A percentile compares a stretch with the other conserved stretches of the same genome.
These are phyloP conservation scores for Hedya salicella DNA, from an alignment of 2,888 invertebrate genomes.

Conservation along the genomic window DNA sequence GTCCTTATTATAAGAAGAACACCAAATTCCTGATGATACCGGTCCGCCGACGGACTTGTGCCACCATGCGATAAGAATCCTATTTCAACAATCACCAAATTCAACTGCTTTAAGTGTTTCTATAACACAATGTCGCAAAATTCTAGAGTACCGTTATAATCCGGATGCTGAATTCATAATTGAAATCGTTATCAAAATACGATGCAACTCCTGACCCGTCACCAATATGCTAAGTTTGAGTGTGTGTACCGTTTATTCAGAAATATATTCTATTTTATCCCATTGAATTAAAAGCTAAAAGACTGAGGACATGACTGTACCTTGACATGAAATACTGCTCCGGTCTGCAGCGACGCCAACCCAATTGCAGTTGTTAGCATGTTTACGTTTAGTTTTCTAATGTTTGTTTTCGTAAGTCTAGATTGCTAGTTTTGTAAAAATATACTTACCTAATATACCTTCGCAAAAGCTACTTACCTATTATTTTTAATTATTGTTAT, in stretches of 20 bases:
- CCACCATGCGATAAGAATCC: slow-evolving; percentile 58
- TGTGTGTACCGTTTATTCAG: too few species aligned
- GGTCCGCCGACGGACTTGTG: slow-evolving; percentile 59
- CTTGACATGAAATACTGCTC: too few species aligned
- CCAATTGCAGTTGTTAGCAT: slow-evolving; percentile 4
- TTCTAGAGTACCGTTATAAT: too few species aligned
- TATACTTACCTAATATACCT: background rate
- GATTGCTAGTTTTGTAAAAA: slow-evolving; percentile 28
- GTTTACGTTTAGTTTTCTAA: slow-evolving; percentile 42
- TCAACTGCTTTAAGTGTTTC: background rate
- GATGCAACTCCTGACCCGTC: too few species aligned
- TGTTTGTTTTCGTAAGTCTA: slow-evolving; percentile 12
- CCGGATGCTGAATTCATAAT: too few species aligned
- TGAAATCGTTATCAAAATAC: too few species aligned
- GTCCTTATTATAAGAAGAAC: slow-evolving; percentile 79
- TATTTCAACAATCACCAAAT: slow-evolving; percentile 18
- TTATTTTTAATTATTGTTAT: background rate
- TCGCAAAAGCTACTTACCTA: background rate
- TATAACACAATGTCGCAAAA: too few species aligned
- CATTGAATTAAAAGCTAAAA: too few species aligned
- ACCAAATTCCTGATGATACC: slow-evolving; percentile 73
- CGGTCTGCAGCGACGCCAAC: too few species aligned
- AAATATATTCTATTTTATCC: too few species aligned
- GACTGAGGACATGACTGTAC: too few species aligned
- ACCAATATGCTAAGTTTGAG: too few species aligned